Evolutionary conservation across 1,140 invertebrate species (phyloP), one percentile per base, ranked within the genome.

Genomic region (Achroia grisella): DNA sequence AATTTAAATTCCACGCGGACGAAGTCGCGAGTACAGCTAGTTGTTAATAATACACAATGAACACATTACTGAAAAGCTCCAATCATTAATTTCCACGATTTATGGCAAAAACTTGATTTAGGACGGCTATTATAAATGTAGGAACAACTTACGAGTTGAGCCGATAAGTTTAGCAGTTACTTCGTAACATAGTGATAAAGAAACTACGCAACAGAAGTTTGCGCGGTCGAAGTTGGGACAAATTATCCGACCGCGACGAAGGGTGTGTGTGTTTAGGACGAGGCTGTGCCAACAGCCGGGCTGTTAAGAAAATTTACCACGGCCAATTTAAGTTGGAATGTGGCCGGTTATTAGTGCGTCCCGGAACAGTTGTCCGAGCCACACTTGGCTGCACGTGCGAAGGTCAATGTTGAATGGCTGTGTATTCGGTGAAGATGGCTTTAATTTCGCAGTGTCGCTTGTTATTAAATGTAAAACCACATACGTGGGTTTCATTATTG

Each of bases 191-290:
- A 55, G 45, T 59, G 56, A 57, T 54, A 52, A 57, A 60, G 52
- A 57, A 60, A 56, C 52, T 54, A 56, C 56, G 46, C 45, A 61
- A 47, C 44, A 39, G 52, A 62, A 65, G 46, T 65, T 53, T 47
- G 37, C 45, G 42, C 17, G 17, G 17, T 23, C 17, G 45, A 58
- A 55, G 40, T 56, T 47, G 41, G 55, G 49, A 57, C 54, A 62
- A 58, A 53, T 62, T 56, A 61, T 56, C 58, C 52, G 55, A 57
- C 55, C 55, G 39, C 54, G 48, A 31, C 47, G 43, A 27, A 41
- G 47, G 42, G 35, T 17, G 41, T 52, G 57, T 63, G 61, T 60
- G 57, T 54, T 64, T 64, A 64, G 61, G 61, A 57, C 50, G 29
- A 34, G 17, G 13, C 17, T 23, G 17, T 23, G 6, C 17, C 42